A percentile compares a stretch with the other conserved stretches of the same genome.
These are phyloP conservation scores for Pentalonia nigronervosa DNA, from an alignment of 1,140 invertebrate genomes.

Conservation along the genomic window DNA sequence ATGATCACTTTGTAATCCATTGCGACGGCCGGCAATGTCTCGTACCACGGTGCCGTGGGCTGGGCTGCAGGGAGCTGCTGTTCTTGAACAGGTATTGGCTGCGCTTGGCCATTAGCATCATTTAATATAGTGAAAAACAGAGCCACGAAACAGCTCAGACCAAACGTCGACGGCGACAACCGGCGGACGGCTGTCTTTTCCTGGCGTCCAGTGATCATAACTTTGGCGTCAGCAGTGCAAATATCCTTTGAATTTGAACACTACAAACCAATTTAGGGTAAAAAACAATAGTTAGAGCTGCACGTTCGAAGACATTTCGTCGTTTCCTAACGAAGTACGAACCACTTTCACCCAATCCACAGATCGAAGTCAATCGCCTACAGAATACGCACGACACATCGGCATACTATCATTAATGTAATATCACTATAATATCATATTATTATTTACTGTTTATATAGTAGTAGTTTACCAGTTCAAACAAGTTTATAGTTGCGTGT, in stretches of 20 bases:
- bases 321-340: not conserved
- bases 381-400: too few species aligned
- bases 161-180: not conserved
- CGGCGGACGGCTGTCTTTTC: not conserved
- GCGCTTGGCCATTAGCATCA: not conserved
- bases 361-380: not conserved
- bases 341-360: not conserved
- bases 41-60: slow-evolving; percentile 52
- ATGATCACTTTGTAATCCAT: slow-evolving; percentile 96
- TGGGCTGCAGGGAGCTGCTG: not conserved
- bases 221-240: not conserved
- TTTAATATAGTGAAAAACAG: not conserved
- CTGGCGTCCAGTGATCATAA: not conserved
- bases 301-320: not conserved
- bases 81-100: not conserved
- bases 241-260: not conserved
- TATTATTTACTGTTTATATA: not conserved
- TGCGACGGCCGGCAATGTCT: slow-evolving; percentile 81
- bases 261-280: not conserved
- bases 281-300: not conserved
- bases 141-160: not conserved
- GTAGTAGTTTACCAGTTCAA: not conserved
- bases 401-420: not conserved
- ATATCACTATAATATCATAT: not conserved
- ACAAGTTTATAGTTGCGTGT: slow-evolving; percentile 11